Evolutionary conservation across 92 coral and sea anemone species (phyloP).

Genomic region (Pocillopora grandis): DNA sequence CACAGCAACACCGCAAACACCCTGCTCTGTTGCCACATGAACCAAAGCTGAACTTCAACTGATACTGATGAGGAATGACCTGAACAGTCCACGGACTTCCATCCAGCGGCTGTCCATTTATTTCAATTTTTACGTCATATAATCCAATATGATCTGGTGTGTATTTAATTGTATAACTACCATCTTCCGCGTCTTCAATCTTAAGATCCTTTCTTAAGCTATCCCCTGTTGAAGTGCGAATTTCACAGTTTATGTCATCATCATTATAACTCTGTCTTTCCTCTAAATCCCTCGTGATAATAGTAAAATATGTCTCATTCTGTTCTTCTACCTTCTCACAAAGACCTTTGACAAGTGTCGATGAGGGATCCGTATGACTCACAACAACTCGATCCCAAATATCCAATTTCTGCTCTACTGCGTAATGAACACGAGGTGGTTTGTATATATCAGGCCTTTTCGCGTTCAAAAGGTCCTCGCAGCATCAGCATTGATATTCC

Average conservation of each 20-base stretch:
- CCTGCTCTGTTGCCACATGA: constrained; percentile 4
- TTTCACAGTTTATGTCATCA: constrained; percentile 54
- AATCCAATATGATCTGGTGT: constrained; percentile 36
- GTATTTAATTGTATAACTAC: constrained; percentile 50
- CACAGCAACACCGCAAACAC: neutral
- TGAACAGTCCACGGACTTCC: constrained; percentile 50
- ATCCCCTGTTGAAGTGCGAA: constrained; percentile 36
- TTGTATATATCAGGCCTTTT: no score
- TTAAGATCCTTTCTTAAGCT: constrained; percentile 3
- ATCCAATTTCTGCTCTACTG: no score
- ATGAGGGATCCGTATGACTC: no score
- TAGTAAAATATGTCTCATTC: constrained; percentile 42
- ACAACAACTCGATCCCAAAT: no score
- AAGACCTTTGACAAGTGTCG: neutral
- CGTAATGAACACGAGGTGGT: no score
- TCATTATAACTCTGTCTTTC: constrained; percentile 59
- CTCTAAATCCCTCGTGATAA: constrained; percentile 48
- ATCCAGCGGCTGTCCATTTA: constrained; percentile 41
- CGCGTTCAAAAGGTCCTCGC: no score
- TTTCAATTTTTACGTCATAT: constrained; percentile 32
- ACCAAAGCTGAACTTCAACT: neutral
- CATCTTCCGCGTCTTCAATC: constrained; percentile 51
- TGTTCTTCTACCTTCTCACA: constrained; percentile 38
- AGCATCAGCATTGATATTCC: no score
- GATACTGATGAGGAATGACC: constrained; percentile 25